A percentile compares a stretch with the other conserved stretches of the same genome.
Evolutionary conservation across 2,797 vertebrate genomes (phyloP).

Genomic region (Centropyge bicolor): DNA sequence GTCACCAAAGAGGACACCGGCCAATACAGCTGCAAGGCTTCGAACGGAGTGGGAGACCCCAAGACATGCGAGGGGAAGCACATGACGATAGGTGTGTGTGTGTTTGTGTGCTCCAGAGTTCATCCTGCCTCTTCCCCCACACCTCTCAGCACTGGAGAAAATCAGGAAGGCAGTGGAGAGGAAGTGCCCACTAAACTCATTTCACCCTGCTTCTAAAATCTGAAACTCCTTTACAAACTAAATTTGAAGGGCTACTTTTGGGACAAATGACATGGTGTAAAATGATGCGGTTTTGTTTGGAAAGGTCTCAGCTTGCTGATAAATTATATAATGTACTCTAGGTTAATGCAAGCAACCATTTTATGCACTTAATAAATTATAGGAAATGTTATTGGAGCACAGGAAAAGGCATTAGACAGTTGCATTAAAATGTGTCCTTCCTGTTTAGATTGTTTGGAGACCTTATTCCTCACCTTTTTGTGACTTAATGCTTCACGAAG

Average conservation of each 20-base stretch:
- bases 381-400: neutral
- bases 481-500: slow-evolving; percentile 12
- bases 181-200: slow-evolving; percentile 45
- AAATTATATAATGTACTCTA: slow-evolving; percentile 25
- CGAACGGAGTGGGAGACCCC: slow-evolving; percentile 88
- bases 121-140: slow-evolving; percentile 35
- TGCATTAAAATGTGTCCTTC: slow-evolving; percentile 3
- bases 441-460: neutral
- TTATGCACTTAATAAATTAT: slow-evolving; percentile 41
- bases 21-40: slow-evolving; percentile 92
- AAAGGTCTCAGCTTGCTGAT: slow-evolving; percentile 13
- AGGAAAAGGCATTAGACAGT: neutral
- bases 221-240: neutral
- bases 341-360: slow-evolving; percentile 20
- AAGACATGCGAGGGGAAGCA: slow-evolving; percentile 89
- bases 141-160: slow-evolving; percentile 58
- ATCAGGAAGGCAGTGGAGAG: slow-evolving; percentile 65
- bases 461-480: neutral
- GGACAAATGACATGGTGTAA: neutral
- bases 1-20: slow-evolving; percentile 92
- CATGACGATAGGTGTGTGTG: slow-evolving; percentile 85
- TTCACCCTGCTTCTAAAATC: slow-evolving; percentile 29
- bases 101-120: slow-evolving; percentile 32
- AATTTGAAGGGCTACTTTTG: neutral
- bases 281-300: neutral